Evolutionary conservation across 2,113 vertebrate species (phyloP), one percentile per base, ranked within the genome.

Genomic region (Xenopus borealis): DNA sequence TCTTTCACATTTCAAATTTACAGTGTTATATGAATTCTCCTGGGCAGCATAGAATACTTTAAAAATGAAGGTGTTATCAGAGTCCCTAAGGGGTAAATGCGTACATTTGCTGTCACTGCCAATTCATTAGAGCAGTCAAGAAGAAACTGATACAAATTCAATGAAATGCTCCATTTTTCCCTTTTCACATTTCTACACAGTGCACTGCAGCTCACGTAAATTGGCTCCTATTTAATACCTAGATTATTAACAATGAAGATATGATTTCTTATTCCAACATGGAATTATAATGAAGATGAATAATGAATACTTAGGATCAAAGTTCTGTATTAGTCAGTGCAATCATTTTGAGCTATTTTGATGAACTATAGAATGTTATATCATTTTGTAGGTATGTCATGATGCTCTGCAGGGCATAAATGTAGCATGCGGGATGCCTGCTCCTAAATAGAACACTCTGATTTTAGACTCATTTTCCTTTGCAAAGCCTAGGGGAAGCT

Each of bases 101-200:
- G 33, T 40, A 40, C 33, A 40, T 40, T 40, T 40, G 33, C 61
- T 62, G 65, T 75, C 72, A 75, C 44, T 62, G 65, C 9, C 72
- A 69, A 61, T 62, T 75, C 65, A 75, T 75, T 75, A 75, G 20
- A 66, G 13, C 44, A 13, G 33, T n/a, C 19, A 17, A 4, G 17
- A 40, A 52, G 72, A 61, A 67, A 65, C 12, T 52, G 18, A 12
- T 30, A 62, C 8, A 50, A 30, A 33, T 14, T 3, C 44, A 62
- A 12, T 23, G 47, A 17, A 63, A n/a, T n/a, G 7, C 9, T 58
- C 45, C 33, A 9, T 40, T 40, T 40, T 40, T n/a, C 14, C 23
- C 33, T 40, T 40, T 40, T 2, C 33, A 40, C 33, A 40, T 12
- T 71, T 23, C 33, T 59, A 20, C 10, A 59, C 27, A 59, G 23